Conservation (phyloP, 1,140 invertebrate genomes). For the Cyclina sinensis region DNA sequence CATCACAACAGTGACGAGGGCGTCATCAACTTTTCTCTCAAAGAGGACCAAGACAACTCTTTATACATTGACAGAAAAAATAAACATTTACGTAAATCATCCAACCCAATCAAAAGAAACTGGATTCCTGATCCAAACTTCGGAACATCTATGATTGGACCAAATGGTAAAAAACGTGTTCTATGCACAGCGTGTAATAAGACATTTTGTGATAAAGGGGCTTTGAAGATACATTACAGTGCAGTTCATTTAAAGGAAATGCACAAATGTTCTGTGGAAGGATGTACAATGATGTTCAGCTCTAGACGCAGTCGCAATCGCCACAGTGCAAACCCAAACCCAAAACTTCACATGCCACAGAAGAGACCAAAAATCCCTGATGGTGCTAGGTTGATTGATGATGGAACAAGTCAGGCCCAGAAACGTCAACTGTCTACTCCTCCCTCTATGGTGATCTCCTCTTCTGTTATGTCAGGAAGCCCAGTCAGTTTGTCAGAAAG, state of each 20-base stretch:
- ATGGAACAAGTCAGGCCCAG: conserved; percentile 65
- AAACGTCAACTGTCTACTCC: conserved; percentile 69
- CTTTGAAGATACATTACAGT: conserved; percentile 99
- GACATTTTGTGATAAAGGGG: conserved; percentile 99
- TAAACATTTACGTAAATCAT: conserved; percentile 91
- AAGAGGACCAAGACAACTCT: conserved; percentile 75
- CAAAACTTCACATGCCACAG: conserved; percentile 98
- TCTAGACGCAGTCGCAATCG: conserved; percentile 97
- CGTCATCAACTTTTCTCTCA: conserved; percentile 79
- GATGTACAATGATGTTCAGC: conserved; percentile 99
- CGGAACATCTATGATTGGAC: conserved; percentile 84
- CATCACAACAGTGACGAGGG: conserved; percentile 65
- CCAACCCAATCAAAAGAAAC: conserved; percentile 95
- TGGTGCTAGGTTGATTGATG: conserved; percentile 77
- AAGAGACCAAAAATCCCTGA: conserved; percentile 82
- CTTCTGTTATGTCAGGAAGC: conserved; percentile 66
- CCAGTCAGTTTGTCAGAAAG: conserved; percentile 68
- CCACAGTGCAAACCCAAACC: conserved; percentile 99
- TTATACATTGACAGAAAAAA: conserved; percentile 85
- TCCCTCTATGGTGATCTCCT: conserved; percentile 79
- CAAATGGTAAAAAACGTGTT: conserved; percentile 93
- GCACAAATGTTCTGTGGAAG: conserved; percentile 99
- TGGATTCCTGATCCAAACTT: conserved; percentile 92
- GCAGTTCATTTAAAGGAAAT: conserved; percentile 99
- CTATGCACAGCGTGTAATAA: conserved; percentile 99